phyloP scores from a whole-genome alignment of 2,113 vertebrate genomes.

The Strix aluco region DNA sequence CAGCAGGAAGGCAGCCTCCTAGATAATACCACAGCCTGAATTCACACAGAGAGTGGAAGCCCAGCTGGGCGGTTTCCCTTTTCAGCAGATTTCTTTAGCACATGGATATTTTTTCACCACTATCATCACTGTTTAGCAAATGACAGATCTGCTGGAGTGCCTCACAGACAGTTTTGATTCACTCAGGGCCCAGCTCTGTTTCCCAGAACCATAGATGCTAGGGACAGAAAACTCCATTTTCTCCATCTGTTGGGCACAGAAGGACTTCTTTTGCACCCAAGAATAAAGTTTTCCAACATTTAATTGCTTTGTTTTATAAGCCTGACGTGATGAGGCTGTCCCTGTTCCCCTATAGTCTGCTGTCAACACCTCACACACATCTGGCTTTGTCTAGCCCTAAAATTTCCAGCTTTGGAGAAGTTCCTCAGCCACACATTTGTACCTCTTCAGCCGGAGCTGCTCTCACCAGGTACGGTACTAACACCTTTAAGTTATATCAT shows the following conservation, averaged over 20 bases:
- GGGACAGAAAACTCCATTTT: background rate
- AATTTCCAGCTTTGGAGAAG: background rate
- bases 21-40: background rate
- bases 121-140: conserved; percentile 21
- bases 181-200: background rate
- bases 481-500: background rate
- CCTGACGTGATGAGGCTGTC: background rate
- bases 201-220: background rate
- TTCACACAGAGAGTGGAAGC: background rate
- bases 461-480: background rate
- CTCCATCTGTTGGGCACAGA: background rate
- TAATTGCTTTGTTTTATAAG: background rate
- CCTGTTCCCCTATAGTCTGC: background rate
- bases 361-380: background rate
- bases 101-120: conserved; percentile 44
- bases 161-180: conserved; percentile 2
- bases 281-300: background rate
- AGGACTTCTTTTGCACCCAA: background rate
- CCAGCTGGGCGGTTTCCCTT: conserved; percentile 44
- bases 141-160: conserved; percentile 29
- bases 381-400: background rate
- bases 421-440: background rate
- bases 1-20: background rate
- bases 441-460: background rate
- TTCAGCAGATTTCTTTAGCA: conserved; percentile 39